Evolutionary conservation across 1,140 invertebrate species (phyloP).

Genomic region (Heliconius hermathena): DNA sequence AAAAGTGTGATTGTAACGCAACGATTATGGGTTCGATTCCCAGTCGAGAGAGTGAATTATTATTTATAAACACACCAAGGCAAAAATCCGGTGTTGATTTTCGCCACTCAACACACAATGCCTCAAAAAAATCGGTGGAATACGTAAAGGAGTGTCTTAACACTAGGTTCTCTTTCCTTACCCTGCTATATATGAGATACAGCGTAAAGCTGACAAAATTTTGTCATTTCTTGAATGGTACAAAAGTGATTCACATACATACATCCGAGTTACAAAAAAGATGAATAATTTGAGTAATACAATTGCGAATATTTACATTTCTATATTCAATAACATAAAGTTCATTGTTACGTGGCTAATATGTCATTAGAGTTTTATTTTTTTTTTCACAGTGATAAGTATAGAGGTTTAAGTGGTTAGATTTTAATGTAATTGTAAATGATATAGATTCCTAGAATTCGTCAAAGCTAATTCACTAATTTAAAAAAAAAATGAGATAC

Average conservation of each 20-base stretch:
- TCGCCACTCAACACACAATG: too few species aligned
- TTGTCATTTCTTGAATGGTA: conserved; percentile 35
- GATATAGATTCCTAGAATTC: neutral
- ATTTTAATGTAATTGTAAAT: neutral
- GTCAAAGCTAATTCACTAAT: neutral
- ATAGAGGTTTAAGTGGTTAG: neutral
- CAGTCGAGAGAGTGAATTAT: too few species aligned
- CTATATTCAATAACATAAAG: neutral
- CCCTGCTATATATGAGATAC: too few species aligned
- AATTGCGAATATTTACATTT: neutral
- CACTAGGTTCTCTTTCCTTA: too few species aligned
- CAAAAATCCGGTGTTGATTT: too few species aligned
- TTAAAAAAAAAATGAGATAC: neutral
- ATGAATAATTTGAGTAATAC: conserved; percentile 48
- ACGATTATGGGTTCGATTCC: too few species aligned
- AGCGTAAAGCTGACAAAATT: too few species aligned
- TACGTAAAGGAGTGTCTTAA: too few species aligned
- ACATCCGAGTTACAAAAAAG: conserved; percentile 44
- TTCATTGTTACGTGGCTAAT: neutral
- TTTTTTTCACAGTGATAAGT: neutral
- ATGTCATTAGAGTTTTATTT: neutral
- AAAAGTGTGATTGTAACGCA: too few species aligned
- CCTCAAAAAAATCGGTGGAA: too few species aligned
- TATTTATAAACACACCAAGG: too few species aligned
- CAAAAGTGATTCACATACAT: conserved; percentile 50